Base-by-base conservation (phyloP, 2,888 invertebrate species). In the Xestia rhomboidea region DNA sequence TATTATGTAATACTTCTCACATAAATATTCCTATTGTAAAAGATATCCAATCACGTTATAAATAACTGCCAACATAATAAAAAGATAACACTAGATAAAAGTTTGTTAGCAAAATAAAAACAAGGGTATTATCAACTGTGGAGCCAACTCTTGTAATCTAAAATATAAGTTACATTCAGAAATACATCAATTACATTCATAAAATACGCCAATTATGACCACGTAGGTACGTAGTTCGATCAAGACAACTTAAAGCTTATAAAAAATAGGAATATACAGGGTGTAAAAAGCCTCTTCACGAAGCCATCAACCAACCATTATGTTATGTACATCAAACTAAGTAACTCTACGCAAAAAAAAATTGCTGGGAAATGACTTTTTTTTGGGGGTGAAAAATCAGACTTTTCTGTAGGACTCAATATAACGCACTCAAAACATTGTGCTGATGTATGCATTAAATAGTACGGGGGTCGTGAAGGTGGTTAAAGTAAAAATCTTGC, bases 71-170 rank as follows among this genome's bases (percentile, higher is more conserved):
- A 49, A 24, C 60, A 49, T 41, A 68, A 51, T 73, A 60, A 51
- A 77, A 62, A 30, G 63, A 81, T 82, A 82, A 82, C 51, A 60
- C 18, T 46, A 10, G 81, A 81, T 81, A 81, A 81, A 62, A 46
- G 4, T 21, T n/a, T 27, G n/a, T 68, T 64, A 54, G 15, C 21
- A 66, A 77, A 77, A 82, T 60, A 81, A 41, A 72, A 77, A 77
- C 77, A 82, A 62, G 73, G 11, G 57, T 34, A 64, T 72, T 46
- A 63, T 30, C 27, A 15, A 62, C 7, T 38, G 8, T n/a, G 63
- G 13, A 38, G 38, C 41, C 34, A 15, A 51, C 3, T 51, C 21
- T 38, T 54, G 3, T 78, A 38, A 77, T 70, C 41, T 70, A 78
- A 78, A 30, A 66, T 63, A 63, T n/a, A 10, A 13, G 46, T 57